Base-by-base conservation (phyloP, 2,113 vertebrate genomes). In the Zosterops pallidus region DNA sequence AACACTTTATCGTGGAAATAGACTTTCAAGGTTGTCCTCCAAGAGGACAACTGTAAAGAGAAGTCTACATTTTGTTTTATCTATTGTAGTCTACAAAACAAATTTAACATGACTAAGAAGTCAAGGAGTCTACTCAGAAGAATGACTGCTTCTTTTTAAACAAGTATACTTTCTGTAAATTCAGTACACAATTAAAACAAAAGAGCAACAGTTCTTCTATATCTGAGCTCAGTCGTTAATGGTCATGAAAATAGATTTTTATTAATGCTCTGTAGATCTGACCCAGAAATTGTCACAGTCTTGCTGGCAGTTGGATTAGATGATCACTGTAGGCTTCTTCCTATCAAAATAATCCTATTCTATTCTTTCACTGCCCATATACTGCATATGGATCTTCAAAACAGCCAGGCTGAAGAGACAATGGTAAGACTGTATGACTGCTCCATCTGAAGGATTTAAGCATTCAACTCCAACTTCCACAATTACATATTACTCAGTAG, bases 401-500 rank as follows among this genome's bases (percentile, higher is more conserved):
- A 53, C 16, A 60, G 35, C 28, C 56, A 86, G 33, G 28, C 20
- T 68, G 25, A 79, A 59, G 50, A 71, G 47, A 46, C 35, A 39
- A 28, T 19, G 1, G 5, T 56, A 53, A 42, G 5, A 11, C 4
- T 65, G 3, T 23, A 56, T 20, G 12, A 49, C 25, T 57, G 25
- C 25, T 69, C 12, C 33, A 31, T 25, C 25, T 44, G 11, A 70
- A 74, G 24, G 29, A 67, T 59, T 67, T 46, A 20, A 31, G 5
- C 15, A 16, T 26, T 81, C 6, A 52, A 56, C 6, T 46, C 21
- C 21, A 65, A 39, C 29, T 62, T 79, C n/a, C 35, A 83, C 25
- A 65, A 41, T 19, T 8, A 33, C 0, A 0, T 24, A 47, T 57
- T 67, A 72, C 9, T 72, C 26, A 42, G 13, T 13, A 82, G 14